Evolutionary conservation across 2,888 invertebrate species (phyloP), one percentile per base, ranked within the genome.

Genomic region (Temnothorax rugatulus): DNA sequence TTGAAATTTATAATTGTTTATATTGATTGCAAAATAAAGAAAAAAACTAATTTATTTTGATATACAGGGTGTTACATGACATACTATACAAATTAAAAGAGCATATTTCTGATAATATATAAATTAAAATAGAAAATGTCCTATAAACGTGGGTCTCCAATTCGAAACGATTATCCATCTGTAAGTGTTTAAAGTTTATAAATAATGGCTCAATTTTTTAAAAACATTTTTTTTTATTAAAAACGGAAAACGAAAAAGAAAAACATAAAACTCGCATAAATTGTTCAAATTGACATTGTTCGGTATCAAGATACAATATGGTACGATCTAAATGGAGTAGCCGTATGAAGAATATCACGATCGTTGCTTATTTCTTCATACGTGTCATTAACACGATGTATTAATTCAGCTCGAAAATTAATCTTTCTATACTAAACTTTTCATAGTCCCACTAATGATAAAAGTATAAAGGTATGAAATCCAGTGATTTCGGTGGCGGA

Each of bases 41-140:
- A 50, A 50, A 64, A 52, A 76, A 21, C 18, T 66, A 38, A 64
- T 64, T 52, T 64, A 64, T 11, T 34, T 61, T 29, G 41, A 74
- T 34, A 21, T 47, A 34, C 18, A 38, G 11, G 2, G 15, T n/a
- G 11, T 21, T 21, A 38, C 38, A 38, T 63, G 0, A 21, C n/a
- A n/a, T 38, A 61, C 38, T 38, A 5, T 21, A 38, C n/a, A 38
- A 63, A 63, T 2, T 38, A 38, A 63, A 11, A 4, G 3, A 29
- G 4, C 18, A 61, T 63, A n/a, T 38, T 38, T 63, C 5, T 38
- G n/a, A 38, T 63, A n/a, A 13, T 4, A 29, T 29, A 34, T 34
- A 38, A 38, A 38, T 38, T 63, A 5, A 38, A 63, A 11, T 63
- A 38, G 2, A 38, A 63, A 38, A n/a, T 38, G 38, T 38, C 0